These are phyloP conservation scores for Hydrozoanthus tunicans DNA, from an alignment of 64 coral and sea anemone genomes.

Conservation along the genomic window DNA sequence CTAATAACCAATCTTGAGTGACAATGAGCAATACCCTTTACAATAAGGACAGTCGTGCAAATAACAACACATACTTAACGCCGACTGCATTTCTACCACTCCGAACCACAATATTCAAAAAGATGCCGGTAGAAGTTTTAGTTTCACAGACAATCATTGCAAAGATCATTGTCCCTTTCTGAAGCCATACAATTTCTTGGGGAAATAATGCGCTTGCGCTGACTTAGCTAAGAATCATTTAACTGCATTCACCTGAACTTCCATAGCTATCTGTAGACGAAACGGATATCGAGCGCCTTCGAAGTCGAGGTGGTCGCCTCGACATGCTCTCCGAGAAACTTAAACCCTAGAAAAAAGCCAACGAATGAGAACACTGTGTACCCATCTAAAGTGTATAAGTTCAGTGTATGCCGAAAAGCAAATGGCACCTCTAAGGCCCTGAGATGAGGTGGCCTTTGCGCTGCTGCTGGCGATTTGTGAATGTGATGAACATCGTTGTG, in stretches of 20 bases:
- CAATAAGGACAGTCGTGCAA: neutral
- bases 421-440: conserved; percentile 80
- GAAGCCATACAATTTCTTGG: conserved; percentile 5
- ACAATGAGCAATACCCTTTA: conserved; percentile 34
- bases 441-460: conserved; percentile 91
- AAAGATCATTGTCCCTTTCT: conserved; percentile 1
- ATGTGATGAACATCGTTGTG: conserved; percentile 77
- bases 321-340: conserved; percentile 99
- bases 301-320: conserved; percentile 94
- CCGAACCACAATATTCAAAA: conserved; percentile 16
- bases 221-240: neutral
- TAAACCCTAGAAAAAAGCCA: conserved; percentile 83
- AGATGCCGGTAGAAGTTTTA: conserved; percentile 15
- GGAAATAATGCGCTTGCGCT: neutral
- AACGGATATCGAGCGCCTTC: conserved; percentile 99
- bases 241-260: conserved; percentile 89
- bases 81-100: conserved; percentile 32
- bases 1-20: neutral
- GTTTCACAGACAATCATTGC: conserved; percentile 35
- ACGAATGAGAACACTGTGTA: conserved; percentile 8
- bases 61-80: conserved; percentile 1
- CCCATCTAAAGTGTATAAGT: conserved; percentile 12
- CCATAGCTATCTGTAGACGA: conserved; percentile 99
- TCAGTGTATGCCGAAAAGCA: neutral
- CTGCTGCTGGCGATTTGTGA: conserved; percentile 96